Percentiles rank a stretch among this genome's conserved stretches.
Conservation (phyloP, 2,888 invertebrate genomes). For the Sesia bembeciformis region DNA sequence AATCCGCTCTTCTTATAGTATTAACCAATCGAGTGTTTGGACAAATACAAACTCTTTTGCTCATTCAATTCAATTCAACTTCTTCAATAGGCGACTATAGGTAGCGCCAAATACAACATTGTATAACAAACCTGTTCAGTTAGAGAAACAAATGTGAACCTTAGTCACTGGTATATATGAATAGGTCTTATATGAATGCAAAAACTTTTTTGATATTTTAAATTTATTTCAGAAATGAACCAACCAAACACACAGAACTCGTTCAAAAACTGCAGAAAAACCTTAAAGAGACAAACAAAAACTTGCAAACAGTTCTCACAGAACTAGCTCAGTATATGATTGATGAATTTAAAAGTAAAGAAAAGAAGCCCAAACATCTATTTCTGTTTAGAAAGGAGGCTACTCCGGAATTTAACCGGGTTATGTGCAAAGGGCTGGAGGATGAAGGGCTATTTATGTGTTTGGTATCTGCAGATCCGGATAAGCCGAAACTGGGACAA, state of each 20-base stretch:
- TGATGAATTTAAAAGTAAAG: slow-evolving; percentile 66
- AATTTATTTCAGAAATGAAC: slow-evolving; percentile 75
- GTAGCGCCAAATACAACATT: too few relatives aligned
- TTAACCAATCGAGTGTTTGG: too few relatives aligned
- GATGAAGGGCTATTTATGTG: slow-evolving; percentile 76
- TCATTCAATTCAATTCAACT: too few relatives aligned
- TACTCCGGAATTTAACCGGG: slow-evolving; percentile 83
- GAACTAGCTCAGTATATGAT: slow-evolving; percentile 83
- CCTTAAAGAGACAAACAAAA: slow-evolving; percentile 77
- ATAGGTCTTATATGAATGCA: too few relatives aligned
- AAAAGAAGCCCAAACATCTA: slow-evolving; percentile 71
- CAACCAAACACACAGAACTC: slow-evolving; percentile 80
- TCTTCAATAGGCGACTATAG: too few relatives aligned
- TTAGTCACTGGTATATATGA: too few relatives aligned
- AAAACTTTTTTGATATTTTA: too few relatives aligned
- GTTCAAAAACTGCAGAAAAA: slow-evolving; percentile 84
- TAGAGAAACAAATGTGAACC: too few relatives aligned
- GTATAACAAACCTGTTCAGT: too few relatives aligned
- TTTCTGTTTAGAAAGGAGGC: slow-evolving; percentile 81
- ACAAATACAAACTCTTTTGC: too few relatives aligned
- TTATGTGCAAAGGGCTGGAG: slow-evolving; percentile 78
- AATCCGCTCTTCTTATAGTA: too few relatives aligned
- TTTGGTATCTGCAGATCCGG: slow-evolving; percentile 81
- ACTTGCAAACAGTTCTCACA: slow-evolving; percentile 76
- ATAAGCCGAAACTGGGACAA: slow-evolving; percentile 70